phyloP scores from a whole-genome alignment of 1,140 invertebrate genomes.

The Drosophila leontia region DNA sequence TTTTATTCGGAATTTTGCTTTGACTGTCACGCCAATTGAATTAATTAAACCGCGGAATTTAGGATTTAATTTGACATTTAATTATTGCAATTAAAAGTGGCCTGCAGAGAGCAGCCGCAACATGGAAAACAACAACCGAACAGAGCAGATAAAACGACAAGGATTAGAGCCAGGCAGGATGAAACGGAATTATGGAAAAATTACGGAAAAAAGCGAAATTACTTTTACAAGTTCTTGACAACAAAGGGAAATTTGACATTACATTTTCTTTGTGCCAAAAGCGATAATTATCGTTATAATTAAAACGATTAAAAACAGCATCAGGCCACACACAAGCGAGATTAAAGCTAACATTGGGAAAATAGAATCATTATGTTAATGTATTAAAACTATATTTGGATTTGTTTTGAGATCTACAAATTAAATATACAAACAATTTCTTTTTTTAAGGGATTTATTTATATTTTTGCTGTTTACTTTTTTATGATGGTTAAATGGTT shows the following conservation, averaged over 20 bases:
- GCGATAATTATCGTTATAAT: conserved; percentile 6
- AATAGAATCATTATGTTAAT: neutral
- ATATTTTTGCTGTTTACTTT: neutral
- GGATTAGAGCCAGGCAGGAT: conserved; percentile 27
- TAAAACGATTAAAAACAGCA: conserved; percentile 2
- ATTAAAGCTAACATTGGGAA: neutral
- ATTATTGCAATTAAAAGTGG: conserved; percentile 56
- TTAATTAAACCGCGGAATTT: conserved; percentile 57
- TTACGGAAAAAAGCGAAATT: conserved; percentile 12
- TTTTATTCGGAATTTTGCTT: conserved; percentile 32
- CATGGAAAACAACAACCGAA: conserved; percentile 5
- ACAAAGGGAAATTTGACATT: conserved; percentile 16
- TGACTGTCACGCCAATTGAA: conserved; percentile 48
- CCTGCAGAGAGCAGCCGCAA: conserved; percentile 15
- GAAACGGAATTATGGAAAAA: conserved; percentile 27
- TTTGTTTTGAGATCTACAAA: neutral
- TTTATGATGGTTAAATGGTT: no score
- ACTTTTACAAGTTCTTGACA: conserved; percentile 29
- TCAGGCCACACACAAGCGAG: neutral
- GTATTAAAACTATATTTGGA: neutral
- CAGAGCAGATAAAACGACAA: conserved; percentile 8
- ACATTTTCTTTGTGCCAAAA: conserved; percentile 5
- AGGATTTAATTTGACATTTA: conserved; percentile 59
- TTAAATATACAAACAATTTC: neutral
- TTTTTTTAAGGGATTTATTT: neutral